Base-by-base conservation (phyloP, 2,888 invertebrate species). In the Loripinus fragilis region DNA sequence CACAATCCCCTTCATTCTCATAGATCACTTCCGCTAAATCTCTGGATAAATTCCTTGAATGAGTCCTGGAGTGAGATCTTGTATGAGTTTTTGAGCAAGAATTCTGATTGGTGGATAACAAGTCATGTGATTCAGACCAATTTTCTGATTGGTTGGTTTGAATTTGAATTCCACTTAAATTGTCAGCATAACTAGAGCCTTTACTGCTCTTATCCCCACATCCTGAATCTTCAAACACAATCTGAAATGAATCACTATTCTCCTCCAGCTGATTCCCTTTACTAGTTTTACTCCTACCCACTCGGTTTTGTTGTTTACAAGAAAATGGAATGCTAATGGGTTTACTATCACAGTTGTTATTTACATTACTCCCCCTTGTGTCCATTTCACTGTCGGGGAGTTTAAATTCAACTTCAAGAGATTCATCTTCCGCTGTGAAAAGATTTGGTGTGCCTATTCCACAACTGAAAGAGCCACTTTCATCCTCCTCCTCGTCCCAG, bases 151-250 rank as follows among this genome's bases (percentile, higher is more conserved):
- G 65, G 28, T 71, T 74, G 5, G 48, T 71, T 38, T 38, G 38
- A 33, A 73, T n/a, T 20, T 23, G 65, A 33, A 73, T 71, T 23
- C 74, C 74, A 64, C 81, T 79, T 52, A 81, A 77, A 20, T 83
- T 71, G 71, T 83, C 86, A 12, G 74, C 80, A 78, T 75, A 81
- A 17, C 67, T 69, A 12, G 81, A 81, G 67, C 78, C 83, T 52
- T 85, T 82, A 15, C 85, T 83, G 72, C 86, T 87, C 83, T 86
- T 86, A 20, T 89, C 85, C 25, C 75, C 89, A 76, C 90, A 91
- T 28, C 91, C 92, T 10, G 93, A 93, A 81, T 91, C 91, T 81
- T 94, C 94, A 89, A 95, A 95, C 42, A 94, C 93, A 65, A 95
- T 94, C 78, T 84, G 86, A 25, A 93, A 95, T 0, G 95, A 95